Base-by-base conservation (phyloP, 2,113 vertebrate genomes). In the Daubentonia madagascariensis region DNA sequence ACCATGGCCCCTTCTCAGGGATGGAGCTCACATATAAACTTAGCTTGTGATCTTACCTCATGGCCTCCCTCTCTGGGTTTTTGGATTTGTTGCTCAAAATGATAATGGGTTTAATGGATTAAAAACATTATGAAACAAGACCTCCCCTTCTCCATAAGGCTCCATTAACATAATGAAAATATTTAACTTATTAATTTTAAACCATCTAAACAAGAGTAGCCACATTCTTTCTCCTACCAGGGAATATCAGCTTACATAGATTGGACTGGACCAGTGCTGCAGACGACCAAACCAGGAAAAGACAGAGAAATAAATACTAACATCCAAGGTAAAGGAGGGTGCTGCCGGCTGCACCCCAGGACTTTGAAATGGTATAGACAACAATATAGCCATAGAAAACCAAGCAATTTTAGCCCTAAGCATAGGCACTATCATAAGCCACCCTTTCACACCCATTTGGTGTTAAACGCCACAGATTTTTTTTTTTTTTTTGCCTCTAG, bases 131-230 rank as follows among this genome's bases (percentile, higher is more conserved):
- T 95, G 43, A 87, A 96, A 85, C 43, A 84, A 89, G 85, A 32
- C 25, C 67, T 78, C 79, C 23, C 35, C 37, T 72, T 95, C 68
- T 79, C 83, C 16, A 67, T 59, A 95, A 96, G 79, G 76, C 10
- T 98, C 92, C 96, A 98, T 98, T 97, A 98, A 80, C 86, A 94
- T 97, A 98, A 98, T 98, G 89, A 97, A 95, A 95, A 97, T 96
- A 97, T 96, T 94, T 89, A 98, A 97, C 96, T 97, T 37, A 84
- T 75, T 91, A 52, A 96, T 89, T 93, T 96, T 75, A 89, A 85
- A 50, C n/a, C 63, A 52, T 91, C 83, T 80, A 94, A 89, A 95
- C 70, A 86, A 80, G 11, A 92, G 35, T 54, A 86, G 80, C 9
- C 37, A 79, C 59, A 89, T 68, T 84, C 78, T 87, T 96, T 72